Percentiles rank a stretch among this genome's conserved stretches.
Evolutionary conservation across 2,888 invertebrate genomes (phyloP).

Genomic region (Digitonthophagus gazella): DNA sequence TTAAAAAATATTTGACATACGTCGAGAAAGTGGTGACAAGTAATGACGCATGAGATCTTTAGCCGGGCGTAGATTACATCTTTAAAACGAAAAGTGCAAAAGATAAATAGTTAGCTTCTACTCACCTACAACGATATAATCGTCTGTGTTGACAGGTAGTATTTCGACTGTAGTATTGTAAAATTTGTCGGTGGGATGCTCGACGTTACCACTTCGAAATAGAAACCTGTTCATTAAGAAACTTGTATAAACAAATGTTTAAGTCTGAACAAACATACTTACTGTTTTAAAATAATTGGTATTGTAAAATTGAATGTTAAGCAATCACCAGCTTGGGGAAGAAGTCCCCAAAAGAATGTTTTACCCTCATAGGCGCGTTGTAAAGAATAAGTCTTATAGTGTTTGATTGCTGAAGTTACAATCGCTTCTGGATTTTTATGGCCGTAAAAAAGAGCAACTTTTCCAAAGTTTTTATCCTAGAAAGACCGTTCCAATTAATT

Average conservation of each 20-base stretch:
- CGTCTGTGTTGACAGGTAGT: conserved; percentile 59
- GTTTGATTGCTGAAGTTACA: conserved; percentile 71
- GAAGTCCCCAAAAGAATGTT: conserved; percentile 87
- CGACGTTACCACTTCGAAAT: conserved; percentile 85
- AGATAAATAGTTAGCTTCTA: conserved; percentile 23
- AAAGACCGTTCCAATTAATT: no score
- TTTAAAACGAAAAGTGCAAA: no score
- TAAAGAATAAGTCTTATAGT: conserved; percentile 76
- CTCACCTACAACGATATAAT: conserved; percentile 69
- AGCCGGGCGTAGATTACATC: no score
- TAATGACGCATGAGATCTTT: no score
- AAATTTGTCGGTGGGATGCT: conserved; percentile 86
- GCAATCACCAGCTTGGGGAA: conserved; percentile 79
- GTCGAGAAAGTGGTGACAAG: no score
- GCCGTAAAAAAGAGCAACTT: conserved; percentile 73
- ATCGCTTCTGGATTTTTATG: conserved; percentile 74
- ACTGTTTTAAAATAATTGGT: conserved; percentile 55
- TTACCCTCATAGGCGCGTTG: conserved; percentile 82
- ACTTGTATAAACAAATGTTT: no score
- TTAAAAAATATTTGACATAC: no score
- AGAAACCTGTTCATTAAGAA: conserved; percentile 73
- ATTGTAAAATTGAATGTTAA: conserved; percentile 76
- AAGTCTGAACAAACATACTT: no score
- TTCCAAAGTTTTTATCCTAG: conserved; percentile 86
- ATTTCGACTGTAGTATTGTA: conserved; percentile 85